phyloP scores from a whole-genome alignment of 2,888 invertebrate species.

The Synergus gifuensis region DNA sequence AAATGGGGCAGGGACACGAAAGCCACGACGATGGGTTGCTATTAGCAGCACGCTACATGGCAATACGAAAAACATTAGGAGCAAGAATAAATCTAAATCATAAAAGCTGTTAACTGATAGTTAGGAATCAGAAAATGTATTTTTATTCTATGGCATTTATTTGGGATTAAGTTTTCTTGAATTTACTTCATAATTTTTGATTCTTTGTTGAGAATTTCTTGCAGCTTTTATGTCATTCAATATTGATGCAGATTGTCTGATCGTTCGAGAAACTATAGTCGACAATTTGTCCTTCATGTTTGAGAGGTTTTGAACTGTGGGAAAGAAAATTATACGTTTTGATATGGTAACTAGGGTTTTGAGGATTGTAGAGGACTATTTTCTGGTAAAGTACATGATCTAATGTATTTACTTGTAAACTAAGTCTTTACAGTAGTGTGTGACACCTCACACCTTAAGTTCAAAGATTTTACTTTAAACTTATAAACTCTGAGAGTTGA shows the following conservation, averaged over 20 bases:
- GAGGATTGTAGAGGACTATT: neutral
- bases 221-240: neutral
- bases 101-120: constrained; percentile 15
- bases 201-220: neutral
- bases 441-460: too few species aligned
- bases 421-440: neutral
- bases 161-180: too few species aligned
- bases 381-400: too few species aligned
- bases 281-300: constrained; percentile 7
- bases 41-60: constrained; percentile 66
- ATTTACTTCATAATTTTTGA: too few species aligned
- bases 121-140: constrained; percentile 5
- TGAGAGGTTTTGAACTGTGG: neutral
- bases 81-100: constrained; percentile 48
- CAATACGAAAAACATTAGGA: constrained; percentile 66
- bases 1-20: constrained; percentile 60
- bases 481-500: too few species aligned
- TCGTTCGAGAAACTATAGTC: neutral
- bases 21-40: constrained; percentile 51
- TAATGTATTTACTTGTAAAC: neutral
- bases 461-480: too few species aligned
- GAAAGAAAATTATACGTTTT: neutral
- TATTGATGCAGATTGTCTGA: neutral
- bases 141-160: too few species aligned
- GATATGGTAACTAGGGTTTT: neutral